Conservation (phyloP, 2,888 invertebrate species). For the Anthrax anthrax region DNA sequence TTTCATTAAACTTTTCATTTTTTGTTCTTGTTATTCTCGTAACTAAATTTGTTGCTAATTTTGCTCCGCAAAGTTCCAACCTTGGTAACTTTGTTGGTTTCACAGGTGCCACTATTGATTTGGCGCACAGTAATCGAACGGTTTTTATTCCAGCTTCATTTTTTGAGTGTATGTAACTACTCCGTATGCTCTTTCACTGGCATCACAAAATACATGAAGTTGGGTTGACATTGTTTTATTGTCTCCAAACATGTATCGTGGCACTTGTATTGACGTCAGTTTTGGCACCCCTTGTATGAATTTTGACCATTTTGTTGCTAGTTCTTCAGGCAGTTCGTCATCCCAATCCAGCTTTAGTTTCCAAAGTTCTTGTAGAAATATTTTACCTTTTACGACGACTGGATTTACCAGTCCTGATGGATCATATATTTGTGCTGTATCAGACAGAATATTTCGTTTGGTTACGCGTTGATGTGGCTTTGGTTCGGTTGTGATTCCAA, state of each 20-base stretch:
- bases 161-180: constrained; percentile 7
- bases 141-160: background rate
- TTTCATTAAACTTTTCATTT: background rate
- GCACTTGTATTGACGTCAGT: no score
- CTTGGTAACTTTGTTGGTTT: constrained; percentile 14
- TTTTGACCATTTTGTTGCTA: no score
- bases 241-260: no score
- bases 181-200: no score
- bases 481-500: background rate
- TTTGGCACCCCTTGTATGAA: no score
- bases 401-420: constrained; percentile 5
- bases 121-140: constrained; percentile 1
- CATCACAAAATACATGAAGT: no score
- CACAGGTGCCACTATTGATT: constrained; percentile 7
- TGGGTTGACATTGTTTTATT: no score
- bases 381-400: constrained; percentile 1
- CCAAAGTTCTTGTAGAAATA: constrained; percentile 5
- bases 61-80: constrained; percentile 13
- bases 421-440: background rate
- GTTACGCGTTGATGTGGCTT: background rate
- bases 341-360: no score
- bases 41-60: background rate
- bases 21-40: background rate
- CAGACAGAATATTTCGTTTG: background rate
- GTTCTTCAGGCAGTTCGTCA: no score